Percentiles rank a stretch among this genome's conserved stretches.
Evolutionary conservation across 53 echinoderm and acorn worm genomes (phyloP).

Genomic region (Antedon mediterranea): DNA sequence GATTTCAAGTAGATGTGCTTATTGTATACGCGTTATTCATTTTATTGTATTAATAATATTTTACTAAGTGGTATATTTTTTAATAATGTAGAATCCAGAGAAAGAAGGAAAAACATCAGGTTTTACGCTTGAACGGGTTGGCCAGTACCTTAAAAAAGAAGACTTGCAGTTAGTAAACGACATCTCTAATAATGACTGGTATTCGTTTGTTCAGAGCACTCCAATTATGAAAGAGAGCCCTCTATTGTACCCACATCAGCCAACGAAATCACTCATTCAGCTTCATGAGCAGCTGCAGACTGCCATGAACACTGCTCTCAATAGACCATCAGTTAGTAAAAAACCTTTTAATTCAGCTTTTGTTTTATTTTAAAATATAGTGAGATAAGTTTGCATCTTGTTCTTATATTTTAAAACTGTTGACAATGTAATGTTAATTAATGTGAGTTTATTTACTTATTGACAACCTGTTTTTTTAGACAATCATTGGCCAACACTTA

Average conservation of each 20-base stretch:
- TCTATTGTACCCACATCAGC: constrained; percentile 47
- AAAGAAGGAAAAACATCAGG: constrained; percentile 48
- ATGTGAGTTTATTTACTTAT: no score
- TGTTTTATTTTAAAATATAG: no score
- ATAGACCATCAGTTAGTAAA: constrained; percentile 59
- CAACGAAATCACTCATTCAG: constrained; percentile 67
- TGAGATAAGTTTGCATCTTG: no score
- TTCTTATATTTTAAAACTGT: no score
- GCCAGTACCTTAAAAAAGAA: constrained; percentile 73
- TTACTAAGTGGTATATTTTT: no score
- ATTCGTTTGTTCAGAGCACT: constrained; percentile 34
- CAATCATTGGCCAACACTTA: constrained; percentile 37
- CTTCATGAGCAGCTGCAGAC: constrained; percentile 43
- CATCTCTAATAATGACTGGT: constrained; percentile 37
- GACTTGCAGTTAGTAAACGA: constrained; percentile 43
- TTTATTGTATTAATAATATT: no score
- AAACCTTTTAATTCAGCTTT: no score
- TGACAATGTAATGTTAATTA: no score
- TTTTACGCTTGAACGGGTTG: constrained; percentile 81
- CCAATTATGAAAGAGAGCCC: constrained; percentile 41
- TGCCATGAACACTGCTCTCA: constrained; percentile 44
- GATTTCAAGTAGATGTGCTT: no score
- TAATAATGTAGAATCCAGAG: background rate
- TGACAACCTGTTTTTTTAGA: constrained; percentile 9
- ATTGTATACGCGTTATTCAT: no score